These are phyloP conservation scores for Rhingia rostrata DNA, from an alignment of 2,888 invertebrate genomes.

Conservation along the genomic window DNA sequence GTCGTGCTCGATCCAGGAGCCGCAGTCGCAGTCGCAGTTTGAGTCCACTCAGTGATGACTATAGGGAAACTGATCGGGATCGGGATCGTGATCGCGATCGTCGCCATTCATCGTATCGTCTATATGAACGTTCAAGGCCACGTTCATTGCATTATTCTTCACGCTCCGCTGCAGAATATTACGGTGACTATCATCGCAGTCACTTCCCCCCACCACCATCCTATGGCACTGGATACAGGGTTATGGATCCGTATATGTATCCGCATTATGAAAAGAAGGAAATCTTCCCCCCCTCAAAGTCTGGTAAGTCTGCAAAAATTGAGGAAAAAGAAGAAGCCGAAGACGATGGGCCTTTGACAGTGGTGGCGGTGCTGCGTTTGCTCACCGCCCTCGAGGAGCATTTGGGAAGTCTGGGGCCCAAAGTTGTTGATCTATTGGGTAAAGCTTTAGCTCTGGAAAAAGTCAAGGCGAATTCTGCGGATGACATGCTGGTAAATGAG, in stretches of 20 bases:
- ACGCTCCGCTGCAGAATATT: slow-evolving; percentile 62
- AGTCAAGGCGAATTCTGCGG: slow-evolving; percentile 88
- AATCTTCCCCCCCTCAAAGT: slow-evolving; percentile 77
- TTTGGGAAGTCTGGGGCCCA: slow-evolving; percentile 92
- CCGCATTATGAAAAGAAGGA: slow-evolving; percentile 80
- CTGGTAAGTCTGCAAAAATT: slow-evolving; percentile 75
- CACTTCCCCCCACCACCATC: slow-evolving; percentile 73
- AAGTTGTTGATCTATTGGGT: slow-evolving; percentile 89
- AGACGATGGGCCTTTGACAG: slow-evolving; percentile 84
- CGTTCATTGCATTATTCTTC: slow-evolving; percentile 53
- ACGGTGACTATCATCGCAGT: slow-evolving; percentile 53
- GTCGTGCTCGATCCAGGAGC: slow-evolving; percentile 73
- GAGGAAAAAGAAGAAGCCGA: slow-evolving; percentile 81
- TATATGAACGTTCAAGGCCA: slow-evolving; percentile 54
- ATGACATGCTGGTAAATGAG: slow-evolving; percentile 89
- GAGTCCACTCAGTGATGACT: slow-evolving; percentile 74
- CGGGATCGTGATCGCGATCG: not conserved
- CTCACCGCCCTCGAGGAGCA: slow-evolving; percentile 92
- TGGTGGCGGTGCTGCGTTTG: slow-evolving; percentile 88
- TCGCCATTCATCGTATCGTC: slow-evolving; percentile 54
- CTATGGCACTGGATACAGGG: slow-evolving; percentile 77
- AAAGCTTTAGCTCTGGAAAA: slow-evolving; percentile 91
- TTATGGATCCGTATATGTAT: slow-evolving; percentile 80
- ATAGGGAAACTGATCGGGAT: slow-evolving; percentile 42
- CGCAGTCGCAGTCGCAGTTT: slow-evolving; percentile 64